A percentile compares a stretch with the other conserved stretches of the same genome.
These are phyloP conservation scores for Gisinianus flammeolus DNA, from an alignment of 2,888 invertebrate species.

Conservation along the genomic window DNA sequence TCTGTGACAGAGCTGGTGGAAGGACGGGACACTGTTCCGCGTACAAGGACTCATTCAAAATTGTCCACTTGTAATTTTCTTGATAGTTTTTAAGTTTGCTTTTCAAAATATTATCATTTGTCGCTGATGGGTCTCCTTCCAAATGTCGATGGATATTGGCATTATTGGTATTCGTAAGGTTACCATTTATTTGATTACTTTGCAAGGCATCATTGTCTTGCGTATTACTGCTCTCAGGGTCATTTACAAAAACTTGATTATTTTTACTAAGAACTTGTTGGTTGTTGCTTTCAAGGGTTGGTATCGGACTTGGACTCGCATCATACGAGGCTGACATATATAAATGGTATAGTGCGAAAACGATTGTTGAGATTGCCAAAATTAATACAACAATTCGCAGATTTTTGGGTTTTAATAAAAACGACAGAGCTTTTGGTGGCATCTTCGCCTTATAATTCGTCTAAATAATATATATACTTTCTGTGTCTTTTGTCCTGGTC, in stretches of 20 bases:
- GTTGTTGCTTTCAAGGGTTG: neutral
- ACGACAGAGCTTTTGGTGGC: constrained; percentile 38
- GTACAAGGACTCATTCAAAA: neutral
- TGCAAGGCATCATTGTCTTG: neutral
- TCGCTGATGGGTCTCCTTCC: neutral
- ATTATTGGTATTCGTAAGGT: constrained; percentile 8
- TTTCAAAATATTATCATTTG: neutral
- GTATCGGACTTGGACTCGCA: constrained; percentile 24
- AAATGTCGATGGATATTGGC: neutral
- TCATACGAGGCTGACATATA: constrained; percentile 33
- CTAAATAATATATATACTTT: neutral
- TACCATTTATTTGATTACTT: neutral
- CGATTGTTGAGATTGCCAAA: constrained; percentile 45
- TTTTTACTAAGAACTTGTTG: constrained; percentile 5
- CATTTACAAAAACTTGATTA: neutral
- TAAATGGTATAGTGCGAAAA: constrained; percentile 49
- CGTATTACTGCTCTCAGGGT: neutral
- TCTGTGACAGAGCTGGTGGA: constrained; percentile 46
- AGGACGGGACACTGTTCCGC: constrained; percentile 45
- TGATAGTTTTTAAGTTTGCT: neutral
- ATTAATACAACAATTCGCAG: constrained; percentile 50
- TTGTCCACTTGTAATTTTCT: neutral
- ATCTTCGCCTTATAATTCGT: constrained; percentile 25
- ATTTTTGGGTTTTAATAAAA: constrained; percentile 47
- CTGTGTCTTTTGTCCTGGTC: neutral